These are phyloP conservation scores for Ferrisia virgata DNA, from an alignment of 2,888 invertebrate species.

Conservation along the genomic window DNA sequence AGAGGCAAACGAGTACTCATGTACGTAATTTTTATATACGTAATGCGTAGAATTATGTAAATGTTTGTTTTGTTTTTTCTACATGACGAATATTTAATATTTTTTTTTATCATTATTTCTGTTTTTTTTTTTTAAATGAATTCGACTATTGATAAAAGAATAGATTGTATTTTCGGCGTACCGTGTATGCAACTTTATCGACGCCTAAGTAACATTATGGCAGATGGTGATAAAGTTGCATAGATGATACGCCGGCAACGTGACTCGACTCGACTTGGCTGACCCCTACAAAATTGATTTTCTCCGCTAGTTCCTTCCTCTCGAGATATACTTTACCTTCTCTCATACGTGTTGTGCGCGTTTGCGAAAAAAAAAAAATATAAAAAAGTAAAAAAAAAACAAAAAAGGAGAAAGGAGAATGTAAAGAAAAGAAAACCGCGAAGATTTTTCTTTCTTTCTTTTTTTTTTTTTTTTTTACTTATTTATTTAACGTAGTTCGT, in stretches of 20 bases:
- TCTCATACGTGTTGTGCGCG: not conserved
- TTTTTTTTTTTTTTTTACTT: not conserved
- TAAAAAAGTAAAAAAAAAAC: no score
- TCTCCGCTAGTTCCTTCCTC: not conserved
- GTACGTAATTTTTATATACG: constrained; percentile 1
- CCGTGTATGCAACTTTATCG: constrained; percentile 17
- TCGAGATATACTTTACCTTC: no score
- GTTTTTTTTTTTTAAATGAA: not conserved
- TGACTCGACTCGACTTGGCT: no score
- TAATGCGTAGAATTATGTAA: not conserved
- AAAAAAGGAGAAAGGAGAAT: no score
- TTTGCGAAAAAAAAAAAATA: not conserved
- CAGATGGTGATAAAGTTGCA: constrained; percentile 10
- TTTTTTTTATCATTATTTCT: not conserved
- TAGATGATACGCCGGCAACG: not conserved
- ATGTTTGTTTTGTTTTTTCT: not conserved
- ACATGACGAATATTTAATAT: not conserved
- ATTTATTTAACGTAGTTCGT: not conserved
- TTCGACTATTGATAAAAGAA: not conserved
- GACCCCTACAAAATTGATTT: not conserved
- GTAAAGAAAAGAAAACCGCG: no score
- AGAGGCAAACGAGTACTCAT: not conserved
- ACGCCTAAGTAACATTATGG: not conserved
- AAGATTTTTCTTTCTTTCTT: no score
- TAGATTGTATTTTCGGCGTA: constrained; percentile 24